phyloP scores from a whole-genome alignment of 1,140 invertebrate genomes.

The Pollicipes pollicipes region DNA sequence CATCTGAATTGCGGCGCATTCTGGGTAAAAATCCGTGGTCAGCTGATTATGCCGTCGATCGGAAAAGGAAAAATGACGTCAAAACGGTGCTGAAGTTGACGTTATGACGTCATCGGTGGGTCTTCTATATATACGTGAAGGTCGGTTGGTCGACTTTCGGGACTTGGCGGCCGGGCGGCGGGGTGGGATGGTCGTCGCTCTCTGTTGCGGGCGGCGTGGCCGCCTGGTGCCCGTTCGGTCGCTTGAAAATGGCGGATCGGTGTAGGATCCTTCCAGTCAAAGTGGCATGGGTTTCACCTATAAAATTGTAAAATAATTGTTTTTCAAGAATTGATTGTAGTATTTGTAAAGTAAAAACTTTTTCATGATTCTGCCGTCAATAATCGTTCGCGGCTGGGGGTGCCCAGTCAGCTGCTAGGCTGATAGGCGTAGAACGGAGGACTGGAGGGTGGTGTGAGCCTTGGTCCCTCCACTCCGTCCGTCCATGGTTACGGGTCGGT shows the following conservation, averaged over 20 bases:
- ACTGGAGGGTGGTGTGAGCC: too few relatives aligned
- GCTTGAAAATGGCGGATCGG: background rate
- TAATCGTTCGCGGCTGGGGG: too few relatives aligned
- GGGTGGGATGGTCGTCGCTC: background rate
- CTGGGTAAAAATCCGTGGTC: conserved; percentile 1
- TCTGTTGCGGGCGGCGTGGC: background rate
- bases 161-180: background rate
- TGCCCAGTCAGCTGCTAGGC: too few relatives aligned
- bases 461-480: too few relatives aligned
- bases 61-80: background rate
- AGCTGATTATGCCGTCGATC: background rate
- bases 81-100: background rate
- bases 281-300: too few relatives aligned
- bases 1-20: background rate
- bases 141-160: background rate
- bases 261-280: background rate
- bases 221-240: too few relatives aligned
- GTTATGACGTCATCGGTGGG: background rate
- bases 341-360: too few relatives aligned
- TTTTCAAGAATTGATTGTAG: too few relatives aligned
- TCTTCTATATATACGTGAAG: background rate
- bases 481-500: too few relatives aligned
- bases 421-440: too few relatives aligned
- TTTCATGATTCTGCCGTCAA: too few relatives aligned
- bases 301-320: too few relatives aligned